A percentile compares a stretch with the other conserved stretches of the same genome.
Evolutionary conservation across 2,888 invertebrate species (phyloP).

Genomic region (Troilus luridus): DNA sequence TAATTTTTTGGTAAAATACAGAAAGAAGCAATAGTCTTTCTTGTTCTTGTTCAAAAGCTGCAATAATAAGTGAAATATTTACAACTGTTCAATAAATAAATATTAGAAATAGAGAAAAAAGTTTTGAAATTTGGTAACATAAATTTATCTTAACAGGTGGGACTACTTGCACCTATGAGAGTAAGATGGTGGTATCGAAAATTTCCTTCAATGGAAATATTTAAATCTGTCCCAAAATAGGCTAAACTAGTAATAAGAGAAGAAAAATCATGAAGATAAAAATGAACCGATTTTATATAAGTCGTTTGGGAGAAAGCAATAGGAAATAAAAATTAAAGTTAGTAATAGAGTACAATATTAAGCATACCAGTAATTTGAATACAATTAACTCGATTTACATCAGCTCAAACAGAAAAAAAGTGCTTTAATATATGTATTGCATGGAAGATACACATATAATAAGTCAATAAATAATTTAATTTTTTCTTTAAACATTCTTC

Average conservation of each 20-base stretch:
- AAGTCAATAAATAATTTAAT: background rate
- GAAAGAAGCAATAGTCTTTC: slow-evolving; percentile 8
- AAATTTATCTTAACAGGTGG: slow-evolving; percentile 51
- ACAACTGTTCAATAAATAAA: slow-evolving; percentile 34
- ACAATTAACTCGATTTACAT: background rate
- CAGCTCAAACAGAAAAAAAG: background rate
- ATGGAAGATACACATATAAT: background rate
- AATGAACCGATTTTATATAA: background rate
- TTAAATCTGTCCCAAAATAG: background rate
- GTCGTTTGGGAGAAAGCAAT: background rate
- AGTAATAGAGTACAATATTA: background rate
- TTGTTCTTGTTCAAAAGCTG: background rate
- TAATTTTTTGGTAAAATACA: background rate
- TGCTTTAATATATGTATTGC: background rate
- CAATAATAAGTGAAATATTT: slow-evolving; percentile 24
- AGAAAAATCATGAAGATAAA: background rate
- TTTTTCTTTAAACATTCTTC: background rate
- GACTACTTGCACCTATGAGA: slow-evolving; percentile 10
- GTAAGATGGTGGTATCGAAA: slow-evolving; percentile 10
- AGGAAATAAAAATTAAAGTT: background rate
- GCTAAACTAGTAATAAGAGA: background rate
- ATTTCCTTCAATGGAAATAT: slow-evolving; percentile 4
- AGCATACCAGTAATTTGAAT: background rate
- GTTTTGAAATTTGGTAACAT: slow-evolving; percentile 57
- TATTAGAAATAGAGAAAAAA: background rate